Percentiles rank a stretch among this genome's conserved stretches.
phyloP scores from a whole-genome alignment of 2,113 vertebrate genomes.

The Oenanthe oenanthe region DNA sequence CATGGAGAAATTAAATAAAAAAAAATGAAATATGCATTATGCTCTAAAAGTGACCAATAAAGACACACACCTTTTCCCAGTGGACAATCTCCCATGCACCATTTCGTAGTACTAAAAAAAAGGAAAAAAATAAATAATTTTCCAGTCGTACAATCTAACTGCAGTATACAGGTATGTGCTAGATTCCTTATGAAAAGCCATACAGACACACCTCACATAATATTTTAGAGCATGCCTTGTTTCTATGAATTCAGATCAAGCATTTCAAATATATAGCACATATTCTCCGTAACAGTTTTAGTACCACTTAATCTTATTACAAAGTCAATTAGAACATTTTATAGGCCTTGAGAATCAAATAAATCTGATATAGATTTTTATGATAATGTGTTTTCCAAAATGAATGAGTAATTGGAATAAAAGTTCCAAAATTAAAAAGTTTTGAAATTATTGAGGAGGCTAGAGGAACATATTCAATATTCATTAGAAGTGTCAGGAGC shows the following conservation, averaged over 20 bases:
- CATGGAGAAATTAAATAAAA: not conserved
- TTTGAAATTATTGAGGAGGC: not conserved
- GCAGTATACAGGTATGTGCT: not conserved
- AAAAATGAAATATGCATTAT: not conserved
- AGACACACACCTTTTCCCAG: conserved; percentile 94
- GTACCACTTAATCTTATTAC: not conserved
- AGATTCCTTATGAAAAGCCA: not conserved
- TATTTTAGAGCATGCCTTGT: not conserved
- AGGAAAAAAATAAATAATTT: not conserved
- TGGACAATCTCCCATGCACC: conserved; percentile 98
- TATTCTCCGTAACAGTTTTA: not conserved
- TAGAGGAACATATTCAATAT: not conserved
- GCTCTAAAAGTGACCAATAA: not conserved
- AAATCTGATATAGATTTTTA: not conserved
- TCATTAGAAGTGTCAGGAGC: not conserved
- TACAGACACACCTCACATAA: not conserved
- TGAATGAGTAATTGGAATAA: not conserved
- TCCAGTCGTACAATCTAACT: not conserved
- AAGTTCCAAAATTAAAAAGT: not conserved
- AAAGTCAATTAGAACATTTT: not conserved
- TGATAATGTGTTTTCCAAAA: not conserved
- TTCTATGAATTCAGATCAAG: not conserved
- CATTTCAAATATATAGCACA: not conserved
- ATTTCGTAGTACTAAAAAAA: conserved; percentile 88
- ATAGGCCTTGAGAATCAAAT: not conserved